phyloP scores from a whole-genome alignment of 2,113 vertebrate genomes.

The Dasyornis broadbenti region DNA sequence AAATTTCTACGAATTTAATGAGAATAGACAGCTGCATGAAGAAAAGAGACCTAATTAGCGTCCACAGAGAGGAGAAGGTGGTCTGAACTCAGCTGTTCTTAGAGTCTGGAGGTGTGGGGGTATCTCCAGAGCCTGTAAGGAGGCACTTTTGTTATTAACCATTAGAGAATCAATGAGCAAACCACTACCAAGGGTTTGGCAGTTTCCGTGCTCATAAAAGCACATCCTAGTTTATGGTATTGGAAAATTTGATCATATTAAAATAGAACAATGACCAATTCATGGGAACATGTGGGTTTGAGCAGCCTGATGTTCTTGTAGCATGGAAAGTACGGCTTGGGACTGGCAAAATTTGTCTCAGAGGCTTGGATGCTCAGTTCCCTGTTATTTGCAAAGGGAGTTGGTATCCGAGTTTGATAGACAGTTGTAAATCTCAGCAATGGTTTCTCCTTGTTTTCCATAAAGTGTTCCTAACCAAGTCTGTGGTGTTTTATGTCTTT shows the following conservation, averaged over 20 bases:
- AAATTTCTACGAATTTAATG: neutral
- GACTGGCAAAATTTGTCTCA: neutral
- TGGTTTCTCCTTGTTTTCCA: constrained; percentile 32
- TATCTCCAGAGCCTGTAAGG: neutral
- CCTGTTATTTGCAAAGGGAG: neutral
- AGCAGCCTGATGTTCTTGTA: neutral
- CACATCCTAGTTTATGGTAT: neutral
- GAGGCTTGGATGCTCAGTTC: constrained; percentile 12
- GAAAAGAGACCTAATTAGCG: neutral
- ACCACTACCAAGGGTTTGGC: neutral
- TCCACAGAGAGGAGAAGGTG: neutral
- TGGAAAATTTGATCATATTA: neutral
- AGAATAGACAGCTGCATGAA: neutral
- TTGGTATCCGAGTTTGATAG: neutral
- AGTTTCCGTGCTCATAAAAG: neutral
- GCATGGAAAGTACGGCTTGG: neutral
- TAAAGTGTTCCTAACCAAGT: constrained; percentile 19
- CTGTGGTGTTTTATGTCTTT: constrained; percentile 12
- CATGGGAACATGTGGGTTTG: neutral
- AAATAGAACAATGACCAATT: neutral
- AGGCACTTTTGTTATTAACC: neutral
- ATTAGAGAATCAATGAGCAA: neutral
- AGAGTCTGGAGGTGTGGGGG: neutral
- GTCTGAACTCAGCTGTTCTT: neutral
- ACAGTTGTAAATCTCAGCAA: constrained; percentile 40